These are phyloP conservation scores for Calcarius ornatus DNA, from an alignment of 2,113 vertebrate genomes.

Conservation along the genomic window DNA sequence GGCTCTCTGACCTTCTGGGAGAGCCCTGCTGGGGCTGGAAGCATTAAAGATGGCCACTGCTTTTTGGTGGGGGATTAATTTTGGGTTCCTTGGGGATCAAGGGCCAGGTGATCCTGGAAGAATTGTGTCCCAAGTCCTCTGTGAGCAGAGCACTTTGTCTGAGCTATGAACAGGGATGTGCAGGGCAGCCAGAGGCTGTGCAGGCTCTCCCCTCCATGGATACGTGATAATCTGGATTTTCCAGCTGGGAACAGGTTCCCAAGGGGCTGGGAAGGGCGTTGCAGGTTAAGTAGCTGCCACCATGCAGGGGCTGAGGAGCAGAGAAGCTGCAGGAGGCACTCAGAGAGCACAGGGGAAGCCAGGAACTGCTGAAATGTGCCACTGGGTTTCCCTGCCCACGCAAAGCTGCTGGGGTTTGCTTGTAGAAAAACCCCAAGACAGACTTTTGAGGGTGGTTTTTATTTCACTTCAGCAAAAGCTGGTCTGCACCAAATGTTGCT, in stretches of 20 bases:
- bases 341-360: background rate
- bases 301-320: background rate
- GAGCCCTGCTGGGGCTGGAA: background rate
- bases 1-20: background rate
- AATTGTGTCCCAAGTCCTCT: background rate
- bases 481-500: background rate
- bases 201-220: background rate
- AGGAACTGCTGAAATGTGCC: background rate
- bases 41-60: fast-evolving
- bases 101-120: background rate
- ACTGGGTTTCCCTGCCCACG: background rate
- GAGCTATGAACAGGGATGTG: background rate
- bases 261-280: background rate
- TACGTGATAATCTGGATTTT: constrained; percentile 26
- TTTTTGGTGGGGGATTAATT: background rate
- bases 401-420: background rate
- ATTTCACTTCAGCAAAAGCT: background rate
- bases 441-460: background rate
- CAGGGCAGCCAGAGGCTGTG: background rate
- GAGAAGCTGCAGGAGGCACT: background rate
- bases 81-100: background rate
- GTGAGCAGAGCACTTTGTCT: background rate
- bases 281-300: background rate
- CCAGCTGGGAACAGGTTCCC: background rate
- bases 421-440: background rate